Base-by-base conservation (phyloP, 2,797 vertebrate genomes). In the Rhinella marina region DNA sequence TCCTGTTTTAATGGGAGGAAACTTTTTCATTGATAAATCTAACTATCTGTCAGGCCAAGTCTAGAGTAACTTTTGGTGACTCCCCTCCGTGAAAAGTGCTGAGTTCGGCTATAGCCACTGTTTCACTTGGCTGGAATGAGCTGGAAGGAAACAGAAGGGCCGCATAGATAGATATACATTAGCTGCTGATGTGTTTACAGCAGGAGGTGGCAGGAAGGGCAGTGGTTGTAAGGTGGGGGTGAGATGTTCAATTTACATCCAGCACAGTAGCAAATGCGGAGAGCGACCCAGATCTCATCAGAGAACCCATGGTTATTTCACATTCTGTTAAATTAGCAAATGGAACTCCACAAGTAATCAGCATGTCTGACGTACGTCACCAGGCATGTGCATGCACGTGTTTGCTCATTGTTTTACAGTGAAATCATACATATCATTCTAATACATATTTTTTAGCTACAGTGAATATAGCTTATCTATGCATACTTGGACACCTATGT, bases 121-220 rank as follows among this genome's bases (percentile, higher is more conserved):
- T 84, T 81, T 85, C 27, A 48, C 75, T 85, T 87, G 82, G 81
- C 90, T 52, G 56, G 32, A 48, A 32, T 21, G 6, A 90, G 77
- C 72, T 87, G 56, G 82, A 85, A 90, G 86, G 89, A 90, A 90
- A 90, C 89, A 87, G 86, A 90, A 85, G 87, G 82, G 72, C 54
- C 50, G 66, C 78, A 77, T 85, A 87, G 89, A 88, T 87, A 90
- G 86, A 83, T 80, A 87, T 87, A 81, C 80, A 86, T 78, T 86
- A 48, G 84, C 72, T 86, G 88, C 88, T 86, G 80, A 89, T 89
- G 73, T 89, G 88, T 89, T 86, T 89, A 80, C 75, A 83, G n/a
- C 75, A 59, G 80, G 85, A 57, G 75, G 81, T 79, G 75, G 75
- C 88, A 89, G 88, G 88, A 89, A 89, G 85, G 81, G 62, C 76